phyloP scores from a whole-genome alignment of 53 echinoderm and acorn worm genomes.

The Paracentrotus lividus region DNA sequence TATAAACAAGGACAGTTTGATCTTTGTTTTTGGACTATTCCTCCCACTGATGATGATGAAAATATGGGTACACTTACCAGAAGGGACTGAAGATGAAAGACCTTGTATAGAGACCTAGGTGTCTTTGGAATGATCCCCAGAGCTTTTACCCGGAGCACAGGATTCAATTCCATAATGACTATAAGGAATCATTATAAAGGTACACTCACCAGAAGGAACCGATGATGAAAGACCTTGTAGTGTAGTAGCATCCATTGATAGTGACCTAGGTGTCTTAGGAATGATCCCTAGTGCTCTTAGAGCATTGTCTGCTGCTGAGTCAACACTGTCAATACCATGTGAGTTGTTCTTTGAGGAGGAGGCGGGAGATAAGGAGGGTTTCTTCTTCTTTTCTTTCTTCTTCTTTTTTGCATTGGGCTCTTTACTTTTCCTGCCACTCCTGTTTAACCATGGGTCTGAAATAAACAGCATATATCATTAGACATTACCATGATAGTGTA shows the following conservation, averaged over 20 bases:
- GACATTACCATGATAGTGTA: too few species aligned
- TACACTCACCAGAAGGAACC: conserved; percentile 58
- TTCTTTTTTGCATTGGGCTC: conserved; percentile 74
- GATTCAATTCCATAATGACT: too few species aligned
- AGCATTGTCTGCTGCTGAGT: conserved; percentile 80
- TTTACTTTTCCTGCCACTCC: conserved; percentile 76
- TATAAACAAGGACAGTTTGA: too few species aligned
- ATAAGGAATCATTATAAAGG: too few species aligned
- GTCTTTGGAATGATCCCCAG: conserved; percentile 83
- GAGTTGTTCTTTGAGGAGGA: conserved; percentile 53
- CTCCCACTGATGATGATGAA: too few species aligned
- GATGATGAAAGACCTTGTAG: conserved; percentile 71
- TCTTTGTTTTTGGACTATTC: too few species aligned
- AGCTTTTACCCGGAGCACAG: conserved; percentile 79
- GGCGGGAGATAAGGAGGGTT: conserved; percentile 43
- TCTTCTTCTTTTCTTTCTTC: conserved; percentile 74
- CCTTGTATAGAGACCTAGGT: conserved; percentile 46
- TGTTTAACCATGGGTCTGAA: conserved; percentile 92
- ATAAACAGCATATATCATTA: neutral
- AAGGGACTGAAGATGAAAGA: conserved; percentile 67
- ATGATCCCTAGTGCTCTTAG: conserved; percentile 87
- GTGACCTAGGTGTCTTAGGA: conserved; percentile 69
- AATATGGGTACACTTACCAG: too few species aligned
- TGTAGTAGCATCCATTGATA: conserved; percentile 27
- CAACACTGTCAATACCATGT: conserved; percentile 27